Conservation (phyloP, 30 jellyfish, hydroid and myxozoan species). For the Chironex yamaguchii region DNA sequence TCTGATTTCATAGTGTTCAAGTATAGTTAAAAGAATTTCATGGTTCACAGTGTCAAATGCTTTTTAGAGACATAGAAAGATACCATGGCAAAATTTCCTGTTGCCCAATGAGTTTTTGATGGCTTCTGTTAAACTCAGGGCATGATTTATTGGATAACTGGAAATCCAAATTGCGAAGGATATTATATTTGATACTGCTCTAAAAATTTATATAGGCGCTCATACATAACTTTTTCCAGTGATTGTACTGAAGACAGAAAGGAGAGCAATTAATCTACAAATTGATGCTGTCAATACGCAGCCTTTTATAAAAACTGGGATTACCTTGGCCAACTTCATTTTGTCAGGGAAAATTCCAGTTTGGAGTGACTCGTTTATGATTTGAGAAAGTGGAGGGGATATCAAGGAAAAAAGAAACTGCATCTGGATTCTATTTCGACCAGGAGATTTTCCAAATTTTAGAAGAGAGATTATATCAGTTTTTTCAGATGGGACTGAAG, state of each 20-base stretch:
- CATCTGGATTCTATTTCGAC: slow-evolving; percentile 76
- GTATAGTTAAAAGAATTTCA: slow-evolving; percentile 14
- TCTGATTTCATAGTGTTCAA: slow-evolving; percentile 27
- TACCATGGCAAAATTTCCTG: slow-evolving; percentile 12
- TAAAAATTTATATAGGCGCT: slow-evolving; percentile 55
- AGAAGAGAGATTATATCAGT: slow-evolving; percentile 67
- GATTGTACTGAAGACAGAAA: slow-evolving; percentile 64
- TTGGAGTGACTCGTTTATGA: slow-evolving; percentile 66
- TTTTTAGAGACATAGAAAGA: slow-evolving; percentile 35
- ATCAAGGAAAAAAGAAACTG: slow-evolving; percentile 32
- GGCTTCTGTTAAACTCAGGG: slow-evolving; percentile 62
- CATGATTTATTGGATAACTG: slow-evolving; percentile 59
- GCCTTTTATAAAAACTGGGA: slow-evolving; percentile 70
- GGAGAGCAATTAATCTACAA: slow-evolving; percentile 72
- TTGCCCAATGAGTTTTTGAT: slow-evolving; percentile 20
- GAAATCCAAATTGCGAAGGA: slow-evolving; percentile 67
- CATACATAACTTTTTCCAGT: slow-evolving; percentile 59
- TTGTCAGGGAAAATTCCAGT: slow-evolving; percentile 64
- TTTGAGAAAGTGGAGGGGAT: slow-evolving; percentile 68
- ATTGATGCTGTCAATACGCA: slow-evolving; percentile 48
- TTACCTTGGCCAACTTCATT: slow-evolving; percentile 70
- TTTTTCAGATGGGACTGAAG: slow-evolving; percentile 60
- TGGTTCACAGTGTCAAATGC: slow-evolving; percentile 66
- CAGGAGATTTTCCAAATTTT: slow-evolving; percentile 69
- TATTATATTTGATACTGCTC: slow-evolving; percentile 27